Conservation (phyloP, 2,888 invertebrate species). For the Drosophila diplacantha region DNA sequence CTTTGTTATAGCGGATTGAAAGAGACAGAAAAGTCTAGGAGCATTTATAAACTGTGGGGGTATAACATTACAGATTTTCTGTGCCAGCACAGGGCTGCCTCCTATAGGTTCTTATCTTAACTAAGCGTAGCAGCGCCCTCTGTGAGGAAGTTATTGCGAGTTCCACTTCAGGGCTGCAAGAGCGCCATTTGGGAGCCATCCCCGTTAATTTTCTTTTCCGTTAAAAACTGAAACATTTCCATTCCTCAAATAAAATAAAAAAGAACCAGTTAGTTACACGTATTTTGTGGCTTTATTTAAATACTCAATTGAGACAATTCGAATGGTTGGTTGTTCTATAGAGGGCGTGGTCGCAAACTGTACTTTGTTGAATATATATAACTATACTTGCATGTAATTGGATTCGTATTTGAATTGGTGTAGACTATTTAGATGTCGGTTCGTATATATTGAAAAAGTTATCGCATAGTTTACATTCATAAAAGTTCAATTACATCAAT, state of each 20-base stretch:
- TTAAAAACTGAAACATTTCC: neutral
- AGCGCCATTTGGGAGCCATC: neutral
- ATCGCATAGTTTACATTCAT: conserved; percentile 71
- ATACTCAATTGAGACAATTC: conserved; percentile 47
- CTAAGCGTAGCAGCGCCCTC: too few relatives aligned
- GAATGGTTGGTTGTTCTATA: conserved; percentile 43
- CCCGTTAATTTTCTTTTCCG: neutral
- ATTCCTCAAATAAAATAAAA: neutral
- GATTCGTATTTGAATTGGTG: conserved; percentile 37
- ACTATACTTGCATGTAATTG: conserved; percentile 46
- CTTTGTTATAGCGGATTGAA: too few relatives aligned
- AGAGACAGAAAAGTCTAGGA: too few relatives aligned
- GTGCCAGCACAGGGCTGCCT: too few relatives aligned
- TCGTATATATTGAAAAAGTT: conserved; percentile 61
- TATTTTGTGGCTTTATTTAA: conserved; percentile 45
- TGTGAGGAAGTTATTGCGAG: too few relatives aligned
- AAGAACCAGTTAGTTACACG: conserved; percentile 12
- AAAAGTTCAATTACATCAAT: conserved; percentile 74
- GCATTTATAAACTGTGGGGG: too few relatives aligned
- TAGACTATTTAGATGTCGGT: conserved; percentile 49
- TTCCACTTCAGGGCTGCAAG: too few relatives aligned
- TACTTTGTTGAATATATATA: conserved; percentile 41
- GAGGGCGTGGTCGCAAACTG: conserved; percentile 46
- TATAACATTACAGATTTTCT: too few relatives aligned
- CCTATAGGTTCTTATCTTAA: too few relatives aligned